Evolutionary conservation across 2,888 invertebrate genomes (phyloP), one percentile per base, ranked within the genome.

Genomic region (Hydriomena furcata): DNA sequence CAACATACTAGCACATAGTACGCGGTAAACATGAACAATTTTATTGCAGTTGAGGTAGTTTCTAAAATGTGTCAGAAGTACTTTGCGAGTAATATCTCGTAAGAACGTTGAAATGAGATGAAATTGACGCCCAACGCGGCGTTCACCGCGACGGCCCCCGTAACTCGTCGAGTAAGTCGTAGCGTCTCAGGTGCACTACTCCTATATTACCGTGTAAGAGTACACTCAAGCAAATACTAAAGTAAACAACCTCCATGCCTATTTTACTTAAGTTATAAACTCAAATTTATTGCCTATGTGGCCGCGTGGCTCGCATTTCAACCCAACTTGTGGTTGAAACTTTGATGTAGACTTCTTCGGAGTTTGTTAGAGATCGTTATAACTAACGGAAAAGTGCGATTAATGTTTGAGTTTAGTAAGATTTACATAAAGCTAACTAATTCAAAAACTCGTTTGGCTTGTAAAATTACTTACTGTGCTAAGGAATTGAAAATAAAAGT

Each of bases 161-260:
- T 63, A 66, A 70, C 71, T 75, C 71, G 66, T 72, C 61, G 65
- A 72, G 73, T 69, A 73, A 76, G 75, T 63, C 59, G 61, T 46
- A 54, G 63, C 63, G 80, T 66, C 78, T 73, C 88, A 88, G 87
- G 85, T 87, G 86, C 73, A 76, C 76, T 78, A 57, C 73, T 77
- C 69, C 66, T 79, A 80, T 78, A 79, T 79, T 80, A 79, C 79
- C 78, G 79, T 77, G 71, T n/a, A n/a, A n/a, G n/a, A n/a, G n/a
- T 68, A 76, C 77, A 79, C 82, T 82, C 76, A 71, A 73, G 73
- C 62, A 70, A 78, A 82, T 79, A 82, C 76, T 71, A 67, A 69
- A 71, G 70, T 72, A 70, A 79, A 76, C 70, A 78, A 82, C 73
- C 80, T 82, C 71, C 73, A 71, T 73, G 76, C 69, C 75, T 81